These are phyloP conservation scores for Brevipalpus yothersi DNA, from an alignment of 1,140 invertebrate genomes.

Conservation along the genomic window DNA sequence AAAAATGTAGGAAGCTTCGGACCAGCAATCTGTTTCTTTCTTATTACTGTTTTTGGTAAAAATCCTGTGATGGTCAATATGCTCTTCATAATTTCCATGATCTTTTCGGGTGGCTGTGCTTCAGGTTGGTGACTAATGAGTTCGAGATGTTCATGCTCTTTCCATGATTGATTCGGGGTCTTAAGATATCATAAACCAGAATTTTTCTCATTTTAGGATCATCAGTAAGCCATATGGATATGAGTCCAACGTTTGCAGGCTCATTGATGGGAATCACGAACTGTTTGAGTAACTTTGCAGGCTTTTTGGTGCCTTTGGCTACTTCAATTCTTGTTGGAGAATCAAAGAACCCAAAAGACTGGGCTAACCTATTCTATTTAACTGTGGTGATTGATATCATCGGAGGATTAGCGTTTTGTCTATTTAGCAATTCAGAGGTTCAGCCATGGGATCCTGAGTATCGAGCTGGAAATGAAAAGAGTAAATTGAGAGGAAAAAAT, in stretches of 20 bases:
- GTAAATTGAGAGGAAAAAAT: no score
- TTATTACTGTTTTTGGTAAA: no score
- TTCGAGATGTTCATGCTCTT: no score
- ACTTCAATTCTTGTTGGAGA: conserved; percentile 11
- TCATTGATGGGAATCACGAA: conserved; percentile 18
- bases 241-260: conserved; percentile 11
- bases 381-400: conserved; percentile 43
- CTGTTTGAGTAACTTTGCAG: conserved; percentile 15
- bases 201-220: neutral
- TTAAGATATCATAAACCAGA: no score
- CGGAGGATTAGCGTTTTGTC: conserved; percentile 46
- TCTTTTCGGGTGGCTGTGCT: no score
- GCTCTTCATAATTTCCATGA: no score
- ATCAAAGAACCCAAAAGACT: conserved; percentile 43
- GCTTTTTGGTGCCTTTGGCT: conserved; percentile 14
- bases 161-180: no score
- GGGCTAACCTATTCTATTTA: conserved; percentile 59
- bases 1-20: no score
- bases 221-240: conserved; percentile 10
- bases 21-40: no score
- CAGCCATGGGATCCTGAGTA: conserved; percentile 8
- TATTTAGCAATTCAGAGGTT: conserved; percentile 9
- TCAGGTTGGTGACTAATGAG: no score
- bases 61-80: no score
- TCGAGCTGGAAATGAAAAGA: no score